Conservation (phyloP, 2,888 invertebrate species). For the Tetropium fuscum region DNA sequence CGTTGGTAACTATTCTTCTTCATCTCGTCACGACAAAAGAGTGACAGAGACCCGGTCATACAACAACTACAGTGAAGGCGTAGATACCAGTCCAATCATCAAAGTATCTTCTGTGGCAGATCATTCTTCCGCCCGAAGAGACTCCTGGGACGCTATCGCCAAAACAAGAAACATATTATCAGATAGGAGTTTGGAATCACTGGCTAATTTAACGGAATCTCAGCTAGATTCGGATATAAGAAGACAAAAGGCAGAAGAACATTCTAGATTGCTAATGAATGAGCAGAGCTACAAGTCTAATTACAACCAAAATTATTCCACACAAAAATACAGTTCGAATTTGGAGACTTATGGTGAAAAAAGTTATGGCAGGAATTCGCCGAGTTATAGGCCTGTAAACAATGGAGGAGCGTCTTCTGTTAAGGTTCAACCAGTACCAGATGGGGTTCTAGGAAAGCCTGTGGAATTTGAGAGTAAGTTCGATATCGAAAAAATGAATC, state of each 20-base stretch:
- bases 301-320: constrained; percentile 52
- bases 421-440: constrained; percentile 86
- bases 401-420: constrained; percentile 89
- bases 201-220: constrained; percentile 76
- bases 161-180: constrained; percentile 83
- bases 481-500: too few species aligned
- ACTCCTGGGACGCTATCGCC: constrained; percentile 86
- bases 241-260: constrained; percentile 57
- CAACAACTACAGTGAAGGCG: constrained; percentile 54
- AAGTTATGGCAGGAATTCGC: constrained; percentile 48
- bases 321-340: constrained; percentile 56
- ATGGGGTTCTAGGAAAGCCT: constrained; percentile 89
- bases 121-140: constrained; percentile 69
- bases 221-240: constrained; percentile 67
- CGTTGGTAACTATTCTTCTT: constrained; percentile 48
- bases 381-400: constrained; percentile 59
- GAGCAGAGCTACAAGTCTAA: constrained; percentile 46
- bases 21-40: constrained; percentile 56
- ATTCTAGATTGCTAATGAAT: constrained; percentile 52
- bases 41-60: constrained; percentile 53
- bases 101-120: constrained; percentile 72
- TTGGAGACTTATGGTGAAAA: constrained; percentile 47
- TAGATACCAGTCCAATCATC: constrained; percentile 71
- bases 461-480: constrained; percentile 95
- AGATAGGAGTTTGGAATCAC: constrained; percentile 76